Evolutionary conservation across 2,888 invertebrate species (phyloP).

Genomic region (Epirrita christyi): DNA sequence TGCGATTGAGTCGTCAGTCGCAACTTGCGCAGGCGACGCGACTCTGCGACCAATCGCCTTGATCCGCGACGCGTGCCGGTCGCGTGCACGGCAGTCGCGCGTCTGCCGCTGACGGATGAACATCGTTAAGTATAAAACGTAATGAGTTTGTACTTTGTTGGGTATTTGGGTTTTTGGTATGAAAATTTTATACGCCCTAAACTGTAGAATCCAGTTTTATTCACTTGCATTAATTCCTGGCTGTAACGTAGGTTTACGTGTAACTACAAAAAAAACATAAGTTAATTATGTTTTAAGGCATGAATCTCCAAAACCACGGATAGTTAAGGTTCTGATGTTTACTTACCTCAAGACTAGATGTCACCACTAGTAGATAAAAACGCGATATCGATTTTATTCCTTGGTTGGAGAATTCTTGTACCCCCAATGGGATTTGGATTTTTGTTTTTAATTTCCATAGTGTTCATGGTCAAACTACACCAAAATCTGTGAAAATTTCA

Average conservation of each 20-base stretch:
- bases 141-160: constrained; percentile 49
- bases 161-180: constrained; percentile 24
- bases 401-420: too few relatives aligned
- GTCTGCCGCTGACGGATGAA: constrained; percentile 52
- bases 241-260: not conserved
- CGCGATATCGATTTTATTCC: too few relatives aligned
- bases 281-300: too few relatives aligned
- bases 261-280: too few relatives aligned
- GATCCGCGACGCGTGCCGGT: constrained; percentile 62
- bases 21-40: constrained; percentile 31
- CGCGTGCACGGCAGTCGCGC: constrained; percentile 58
- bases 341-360: too few relatives aligned
- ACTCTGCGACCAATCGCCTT: constrained; percentile 58
- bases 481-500: too few relatives aligned
- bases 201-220: not conserved
- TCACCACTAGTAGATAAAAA: too few relatives aligned
- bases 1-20: constrained; percentile 64
- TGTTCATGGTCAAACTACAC: too few relatives aligned
- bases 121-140: constrained; percentile 58
- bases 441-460: too few relatives aligned
- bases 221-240: not conserved
- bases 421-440: too few relatives aligned
- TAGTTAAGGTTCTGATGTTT: too few relatives aligned
- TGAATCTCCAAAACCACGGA: too few relatives aligned
- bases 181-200: constrained; percentile 18